Conservation (phyloP, 2,797 vertebrate species). For the Aldrovandia affinis region DNA sequence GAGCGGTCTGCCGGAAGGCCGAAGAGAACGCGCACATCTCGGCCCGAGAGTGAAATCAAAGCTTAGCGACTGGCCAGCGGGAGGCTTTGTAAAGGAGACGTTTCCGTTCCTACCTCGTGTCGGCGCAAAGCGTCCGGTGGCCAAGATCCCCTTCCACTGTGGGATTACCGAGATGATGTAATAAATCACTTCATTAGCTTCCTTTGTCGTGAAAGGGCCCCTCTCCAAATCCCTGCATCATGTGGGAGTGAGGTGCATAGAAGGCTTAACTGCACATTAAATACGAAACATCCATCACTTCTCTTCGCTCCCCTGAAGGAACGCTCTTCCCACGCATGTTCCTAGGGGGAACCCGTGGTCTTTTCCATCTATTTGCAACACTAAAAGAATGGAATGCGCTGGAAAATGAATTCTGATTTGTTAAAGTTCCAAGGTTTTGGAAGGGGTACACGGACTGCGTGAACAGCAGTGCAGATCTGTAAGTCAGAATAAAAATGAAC, state of each 20-base stretch:
- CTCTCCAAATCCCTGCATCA: not conserved
- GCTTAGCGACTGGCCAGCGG: not conserved
- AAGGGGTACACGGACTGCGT: not conserved
- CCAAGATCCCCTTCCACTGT: not conserved
- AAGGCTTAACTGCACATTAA: not conserved
- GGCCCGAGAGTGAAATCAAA: not conserved
- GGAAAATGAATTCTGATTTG: not conserved
- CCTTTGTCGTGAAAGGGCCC: not conserved
- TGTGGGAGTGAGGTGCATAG: not conserved
- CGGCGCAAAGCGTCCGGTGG: not conserved
- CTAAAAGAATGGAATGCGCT: not conserved
- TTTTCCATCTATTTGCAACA: not conserved
- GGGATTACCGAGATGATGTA: constrained; percentile 11
- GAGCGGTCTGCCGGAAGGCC: not conserved
- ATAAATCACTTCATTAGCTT: constrained; percentile 10
- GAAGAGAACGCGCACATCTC: not conserved
- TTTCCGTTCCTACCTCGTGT: not conserved
- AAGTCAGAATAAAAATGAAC: not conserved
- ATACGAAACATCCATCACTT: not conserved
- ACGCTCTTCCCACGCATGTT: not conserved
- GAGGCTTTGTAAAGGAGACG: not conserved
- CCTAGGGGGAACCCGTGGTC: not conserved
- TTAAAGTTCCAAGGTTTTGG: not conserved
- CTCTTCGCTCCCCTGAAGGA: not conserved
- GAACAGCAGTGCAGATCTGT: not conserved